Percentiles rank a stretch among this genome's conserved stretches.
These are phyloP conservation scores for Holothuria glaberrima DNA, from an alignment of 35 echinoderm and acorn worm species.

Conservation along the genomic window DNA sequence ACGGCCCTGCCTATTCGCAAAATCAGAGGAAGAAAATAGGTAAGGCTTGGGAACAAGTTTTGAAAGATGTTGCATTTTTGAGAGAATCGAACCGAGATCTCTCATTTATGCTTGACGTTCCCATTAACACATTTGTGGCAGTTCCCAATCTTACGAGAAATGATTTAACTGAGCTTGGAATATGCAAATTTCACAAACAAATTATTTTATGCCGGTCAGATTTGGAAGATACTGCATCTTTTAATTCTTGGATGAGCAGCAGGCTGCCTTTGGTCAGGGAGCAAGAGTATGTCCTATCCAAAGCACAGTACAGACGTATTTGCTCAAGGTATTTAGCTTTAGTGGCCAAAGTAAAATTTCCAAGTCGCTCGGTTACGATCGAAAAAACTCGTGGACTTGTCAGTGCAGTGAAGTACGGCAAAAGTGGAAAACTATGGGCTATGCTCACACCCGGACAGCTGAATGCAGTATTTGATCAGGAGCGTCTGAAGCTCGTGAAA, in stretches of 20 bases:
- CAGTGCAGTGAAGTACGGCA: not conserved
- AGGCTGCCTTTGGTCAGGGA: not conserved
- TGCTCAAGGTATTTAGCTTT: slow-evolving; percentile 25
- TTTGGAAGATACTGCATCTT: not conserved
- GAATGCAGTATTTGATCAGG: not conserved
- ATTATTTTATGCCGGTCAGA: not conserved
- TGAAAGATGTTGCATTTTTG: slow-evolving; percentile 31
- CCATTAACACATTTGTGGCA: not conserved
- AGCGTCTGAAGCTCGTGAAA: not conserved
- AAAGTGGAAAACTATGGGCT: not conserved
- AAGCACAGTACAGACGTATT: not conserved
- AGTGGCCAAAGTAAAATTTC: slow-evolving; percentile 7
- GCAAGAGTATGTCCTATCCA: not conserved
- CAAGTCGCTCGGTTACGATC: not conserved
- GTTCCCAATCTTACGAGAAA: not conserved
- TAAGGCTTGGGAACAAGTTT: not conserved
- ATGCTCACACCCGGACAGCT: slow-evolving; percentile 18
- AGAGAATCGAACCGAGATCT: slow-evolving; percentile 35
- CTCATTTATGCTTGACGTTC: slow-evolving; percentile 5
- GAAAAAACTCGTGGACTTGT: slow-evolving; percentile 16
- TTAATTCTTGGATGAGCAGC: not conserved
- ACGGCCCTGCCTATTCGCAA: not conserved
- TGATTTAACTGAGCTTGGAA: not conserved
- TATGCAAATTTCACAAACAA: not conserved
- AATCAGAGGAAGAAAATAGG: not conserved